phyloP scores from a whole-genome alignment of 2,797 vertebrate genomes.

The Intellagama lesueurii region DNA sequence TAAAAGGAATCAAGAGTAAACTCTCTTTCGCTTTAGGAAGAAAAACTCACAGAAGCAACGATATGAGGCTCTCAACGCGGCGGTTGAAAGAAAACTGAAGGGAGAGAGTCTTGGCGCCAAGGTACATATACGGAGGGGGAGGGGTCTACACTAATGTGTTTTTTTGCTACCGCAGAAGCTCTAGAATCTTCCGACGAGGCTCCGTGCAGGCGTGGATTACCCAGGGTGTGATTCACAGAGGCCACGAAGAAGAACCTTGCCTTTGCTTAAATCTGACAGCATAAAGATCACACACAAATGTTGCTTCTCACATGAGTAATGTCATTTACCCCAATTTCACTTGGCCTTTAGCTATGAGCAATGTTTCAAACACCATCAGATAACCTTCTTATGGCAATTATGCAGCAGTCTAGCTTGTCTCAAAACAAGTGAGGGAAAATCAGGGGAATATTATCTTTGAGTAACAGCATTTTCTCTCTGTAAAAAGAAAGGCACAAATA shows the following conservation, averaged over 20 bases:
- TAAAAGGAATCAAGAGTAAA: not conserved
- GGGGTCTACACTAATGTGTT: no score
- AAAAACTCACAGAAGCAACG: no score
- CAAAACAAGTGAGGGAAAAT: not conserved
- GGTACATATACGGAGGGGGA: no score
- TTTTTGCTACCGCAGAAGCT: no score
- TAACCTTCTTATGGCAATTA: not conserved
- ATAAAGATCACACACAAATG: conserved; percentile 22
- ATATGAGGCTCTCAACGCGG: no score
- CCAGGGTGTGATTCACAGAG: no score
- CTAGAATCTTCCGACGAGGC: no score
- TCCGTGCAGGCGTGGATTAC: no score
- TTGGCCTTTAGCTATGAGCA: not conserved
- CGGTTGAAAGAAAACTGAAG: no score
- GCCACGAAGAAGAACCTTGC: not conserved
- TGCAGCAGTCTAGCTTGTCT: not conserved
- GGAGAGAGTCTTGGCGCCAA: no score
- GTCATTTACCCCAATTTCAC: not conserved
- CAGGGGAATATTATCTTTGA: not conserved
- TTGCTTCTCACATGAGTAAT: not conserved
- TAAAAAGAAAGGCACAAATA: not conserved
- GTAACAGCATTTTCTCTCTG: not conserved
- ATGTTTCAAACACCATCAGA: not conserved
- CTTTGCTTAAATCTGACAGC: conserved; percentile 51
- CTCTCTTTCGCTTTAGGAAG: no score